phyloP scores from a whole-genome alignment of 2,113 vertebrate species.

The Grammomys surdaster region DNA sequence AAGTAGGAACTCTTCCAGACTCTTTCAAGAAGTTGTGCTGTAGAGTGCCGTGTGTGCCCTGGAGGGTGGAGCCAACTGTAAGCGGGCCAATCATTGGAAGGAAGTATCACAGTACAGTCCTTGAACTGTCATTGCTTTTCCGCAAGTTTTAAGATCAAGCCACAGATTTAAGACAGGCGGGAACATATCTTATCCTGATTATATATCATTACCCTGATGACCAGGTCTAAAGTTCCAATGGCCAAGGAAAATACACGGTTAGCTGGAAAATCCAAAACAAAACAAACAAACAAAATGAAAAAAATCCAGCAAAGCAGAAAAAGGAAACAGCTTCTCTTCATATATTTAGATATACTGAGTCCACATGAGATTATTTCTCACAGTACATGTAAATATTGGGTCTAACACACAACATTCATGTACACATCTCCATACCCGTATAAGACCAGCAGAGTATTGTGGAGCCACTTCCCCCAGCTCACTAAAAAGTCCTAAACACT shows the following conservation, averaged over 20 bases:
- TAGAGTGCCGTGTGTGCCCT: background rate
- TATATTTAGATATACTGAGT: background rate
- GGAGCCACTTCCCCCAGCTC: background rate
- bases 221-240: conserved; percentile 40
- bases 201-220: background rate
- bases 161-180: background rate
- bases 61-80: background rate
- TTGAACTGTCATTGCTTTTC: background rate
- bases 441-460: background rate
- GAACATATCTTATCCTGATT: background rate
- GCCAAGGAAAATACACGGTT: background rate
- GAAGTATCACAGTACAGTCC: background rate
- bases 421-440: background rate
- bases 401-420: background rate
- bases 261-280: background rate
- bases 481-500: conserved; percentile 35
- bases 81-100: background rate
- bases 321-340: background rate
- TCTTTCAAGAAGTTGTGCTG: conserved; percentile 15
- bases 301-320: background rate
- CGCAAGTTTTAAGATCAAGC: background rate
- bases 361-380: background rate
- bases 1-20: conserved; percentile 74
- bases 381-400: background rate
- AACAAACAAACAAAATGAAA: background rate